Conservation (phyloP, 2,113 vertebrate genomes). For the Fregetta grallaria region DNA sequence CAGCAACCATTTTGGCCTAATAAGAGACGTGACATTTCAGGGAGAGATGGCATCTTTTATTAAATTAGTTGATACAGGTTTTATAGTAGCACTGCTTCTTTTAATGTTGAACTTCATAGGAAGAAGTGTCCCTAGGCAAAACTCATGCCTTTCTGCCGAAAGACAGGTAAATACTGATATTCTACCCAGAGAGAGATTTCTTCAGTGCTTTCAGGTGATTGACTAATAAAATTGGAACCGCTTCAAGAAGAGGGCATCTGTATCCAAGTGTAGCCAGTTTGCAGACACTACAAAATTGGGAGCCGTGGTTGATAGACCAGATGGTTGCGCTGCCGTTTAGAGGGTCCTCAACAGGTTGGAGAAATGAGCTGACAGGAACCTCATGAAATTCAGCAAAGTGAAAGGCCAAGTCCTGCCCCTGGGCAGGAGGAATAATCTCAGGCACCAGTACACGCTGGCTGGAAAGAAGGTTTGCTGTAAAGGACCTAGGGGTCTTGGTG, state of each 20-base stretch:
- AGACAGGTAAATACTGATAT: background rate
- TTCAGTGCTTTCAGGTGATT: background rate
- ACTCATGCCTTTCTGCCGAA: background rate
- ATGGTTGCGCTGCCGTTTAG: rapidly evolving
- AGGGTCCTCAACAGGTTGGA: background rate
- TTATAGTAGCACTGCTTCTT: background rate
- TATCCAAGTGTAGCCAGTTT: background rate
- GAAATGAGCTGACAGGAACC: background rate
- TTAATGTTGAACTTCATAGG: background rate
- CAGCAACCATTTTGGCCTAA: background rate
- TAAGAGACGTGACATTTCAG: background rate
- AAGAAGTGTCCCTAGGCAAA: background rate
- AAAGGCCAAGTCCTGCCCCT: background rate
- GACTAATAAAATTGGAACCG: background rate
- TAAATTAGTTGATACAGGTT: background rate
- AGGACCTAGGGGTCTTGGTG: background rate
- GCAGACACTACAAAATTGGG: background rate
- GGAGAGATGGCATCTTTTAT: background rate
- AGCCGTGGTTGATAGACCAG: background rate
- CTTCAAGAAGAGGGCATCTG: background rate
- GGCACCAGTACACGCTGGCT: background rate
- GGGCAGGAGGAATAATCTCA: background rate
- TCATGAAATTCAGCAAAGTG: background rate
- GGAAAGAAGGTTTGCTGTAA: background rate
- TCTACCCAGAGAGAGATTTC: background rate